Percentiles rank a stretch among this genome's conserved stretches.
Evolutionary conservation across 1,140 invertebrate genomes (phyloP).

Genomic region (Drosophila kepulauana): DNA sequence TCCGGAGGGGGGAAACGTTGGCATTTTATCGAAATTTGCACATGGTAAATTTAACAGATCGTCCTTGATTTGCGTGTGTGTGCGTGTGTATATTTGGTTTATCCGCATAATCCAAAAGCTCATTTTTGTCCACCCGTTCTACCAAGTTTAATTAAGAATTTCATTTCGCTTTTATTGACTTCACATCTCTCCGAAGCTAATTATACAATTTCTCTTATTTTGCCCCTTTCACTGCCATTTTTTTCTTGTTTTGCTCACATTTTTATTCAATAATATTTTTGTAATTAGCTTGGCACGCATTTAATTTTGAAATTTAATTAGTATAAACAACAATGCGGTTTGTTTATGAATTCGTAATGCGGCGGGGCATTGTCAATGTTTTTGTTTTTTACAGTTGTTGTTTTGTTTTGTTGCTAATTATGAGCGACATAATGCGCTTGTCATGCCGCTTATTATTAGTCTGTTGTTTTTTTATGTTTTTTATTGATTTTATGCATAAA

Average conservation of each 20-base stretch:
- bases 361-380: constrained; percentile 25
- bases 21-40: constrained; percentile 61
- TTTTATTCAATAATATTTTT: constrained; percentile 63
- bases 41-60: constrained; percentile 76
- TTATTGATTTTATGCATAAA: constrained; percentile 39
- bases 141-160: constrained; percentile 74
- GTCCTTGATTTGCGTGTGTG: constrained; percentile 52
- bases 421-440: constrained; percentile 52
- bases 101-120: constrained; percentile 43
- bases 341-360: constrained; percentile 65
- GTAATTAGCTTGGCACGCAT: constrained; percentile 70
- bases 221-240: background rate
- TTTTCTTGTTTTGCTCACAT: constrained; percentile 24
- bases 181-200: constrained; percentile 37
- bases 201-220: constrained; percentile 47
- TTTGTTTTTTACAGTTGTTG: constrained; percentile 9
- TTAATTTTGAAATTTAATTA: constrained; percentile 80
- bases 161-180: constrained; percentile 64
- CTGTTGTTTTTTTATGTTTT: constrained; percentile 17
- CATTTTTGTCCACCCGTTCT: constrained; percentile 17
- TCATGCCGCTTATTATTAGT: constrained; percentile 35
- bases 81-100: constrained; percentile 42
- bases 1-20: constrained; percentile 1
- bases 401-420: constrained; percentile 37
- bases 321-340: constrained; percentile 70